Base-by-base conservation (phyloP, 2,797 vertebrate genomes). In the Urophycis tenuis region DNA sequence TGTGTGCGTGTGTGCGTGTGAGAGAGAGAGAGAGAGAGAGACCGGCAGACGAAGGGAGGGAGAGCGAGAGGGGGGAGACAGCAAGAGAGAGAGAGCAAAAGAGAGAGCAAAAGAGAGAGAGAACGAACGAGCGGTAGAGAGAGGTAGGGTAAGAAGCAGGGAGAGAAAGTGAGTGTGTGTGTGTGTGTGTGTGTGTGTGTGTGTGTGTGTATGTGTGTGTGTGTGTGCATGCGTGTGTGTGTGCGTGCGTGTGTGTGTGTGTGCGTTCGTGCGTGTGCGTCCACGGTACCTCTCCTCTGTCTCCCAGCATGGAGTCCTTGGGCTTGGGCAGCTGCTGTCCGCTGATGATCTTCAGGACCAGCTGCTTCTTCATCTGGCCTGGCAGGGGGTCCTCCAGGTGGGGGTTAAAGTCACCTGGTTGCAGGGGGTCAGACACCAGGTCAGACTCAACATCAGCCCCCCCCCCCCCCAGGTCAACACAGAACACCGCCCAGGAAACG, bases 281-380 rank as follows among this genome's bases (percentile, higher is more conserved):
- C 3, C 33, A 29, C n/a, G 31, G 25, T 77, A 98, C 97, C 96
- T 99, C 97, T 92, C 97, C 98, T 74, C 97, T 90, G 90, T 99
- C 97, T 41, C 98, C 98, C 78, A 99, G 80, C 96, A 99, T 95
- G 0, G 98, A 99, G 89, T 97, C 98, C 81, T 95, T 95, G 0
- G 98, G 98, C 90, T 99, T 99, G 3, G 98, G 98, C 67, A 99
- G 94, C 85, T 99, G 98, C n/a, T 99, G 98, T 11, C 98, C 98
- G 1, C 98, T 99, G 88, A 99, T 99, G 82, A 99, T 94, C 88
- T 96, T 94, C 11, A 99, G 85, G 60, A 96, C 92, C 81, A 99
- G 90, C 84, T 99, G 97, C 78, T 98, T 99, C 93, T 93, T 98
- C 92, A 96, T 87, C 25, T 94, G 95, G 71, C 94, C 94, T 0